Conservation (phyloP, 2,113 vertebrate species). For the Paradoxurus hermaphroditus region DNA sequence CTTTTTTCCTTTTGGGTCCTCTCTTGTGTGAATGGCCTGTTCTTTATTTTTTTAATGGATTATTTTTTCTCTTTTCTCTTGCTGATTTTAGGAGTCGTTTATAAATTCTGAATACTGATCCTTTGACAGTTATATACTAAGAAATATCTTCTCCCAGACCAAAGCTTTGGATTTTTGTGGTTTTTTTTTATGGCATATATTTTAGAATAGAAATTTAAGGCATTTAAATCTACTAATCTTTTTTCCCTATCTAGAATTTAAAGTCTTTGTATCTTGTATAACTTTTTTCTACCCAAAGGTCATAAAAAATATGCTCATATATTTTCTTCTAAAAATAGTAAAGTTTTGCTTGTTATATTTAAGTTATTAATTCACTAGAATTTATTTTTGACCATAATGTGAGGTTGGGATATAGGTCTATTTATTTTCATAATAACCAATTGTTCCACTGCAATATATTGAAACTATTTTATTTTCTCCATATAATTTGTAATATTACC, state of each 20-base stretch:
- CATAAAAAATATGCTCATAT: neutral
- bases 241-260: neutral
- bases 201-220: neutral
- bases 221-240: neutral
- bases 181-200: neutral
- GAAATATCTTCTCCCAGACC: neutral
- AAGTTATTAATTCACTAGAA: neutral
- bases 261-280: neutral
- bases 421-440: neutral
- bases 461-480: neutral
- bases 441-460: neutral
- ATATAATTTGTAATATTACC: neutral
- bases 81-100: neutral
- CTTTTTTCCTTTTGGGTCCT: neutral
- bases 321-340: neutral
- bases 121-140: neutral
- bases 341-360: neutral
- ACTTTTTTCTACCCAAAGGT: neutral
- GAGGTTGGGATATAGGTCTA: neutral
- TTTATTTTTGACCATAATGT: neutral
- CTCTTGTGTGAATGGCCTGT: neutral
- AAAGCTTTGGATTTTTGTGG: neutral
- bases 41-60: neutral
- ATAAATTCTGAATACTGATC: conserved; percentile 24
- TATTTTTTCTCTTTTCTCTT: neutral